phyloP scores from a whole-genome alignment of 2,888 invertebrate species.

The Dascillus cervinus region DNA sequence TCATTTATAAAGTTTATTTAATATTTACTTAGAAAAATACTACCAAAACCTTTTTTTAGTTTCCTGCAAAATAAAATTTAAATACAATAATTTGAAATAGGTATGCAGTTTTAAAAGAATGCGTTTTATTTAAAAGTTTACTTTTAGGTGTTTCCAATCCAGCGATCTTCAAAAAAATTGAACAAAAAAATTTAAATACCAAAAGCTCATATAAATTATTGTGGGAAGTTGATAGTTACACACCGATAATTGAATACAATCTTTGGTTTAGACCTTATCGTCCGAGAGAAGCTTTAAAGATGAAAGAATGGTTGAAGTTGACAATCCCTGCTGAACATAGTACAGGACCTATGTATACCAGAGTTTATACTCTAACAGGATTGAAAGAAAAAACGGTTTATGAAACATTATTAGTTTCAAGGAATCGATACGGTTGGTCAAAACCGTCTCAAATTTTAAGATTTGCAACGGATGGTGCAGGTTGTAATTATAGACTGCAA shows the following conservation, averaged over 20 bases:
- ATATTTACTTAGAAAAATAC: neutral
- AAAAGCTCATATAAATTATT: constrained; percentile 59
- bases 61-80: neutral
- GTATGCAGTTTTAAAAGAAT: neutral
- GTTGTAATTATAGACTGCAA: constrained; percentile 28
- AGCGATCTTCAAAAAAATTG: constrained; percentile 56
- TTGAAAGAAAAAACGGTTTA: constrained; percentile 66
- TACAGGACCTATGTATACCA: constrained; percentile 68
- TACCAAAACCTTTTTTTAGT: neutral
- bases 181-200: constrained; percentile 44
- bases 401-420: constrained; percentile 69
- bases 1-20: neutral
- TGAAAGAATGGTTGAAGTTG: constrained; percentile 58
- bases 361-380: constrained; percentile 66
- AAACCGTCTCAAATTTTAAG: constrained; percentile 65
- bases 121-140: neutral
- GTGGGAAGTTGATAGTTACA: constrained; percentile 81
- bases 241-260: constrained; percentile 66
- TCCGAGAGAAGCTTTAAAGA: constrained; percentile 42
- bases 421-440: constrained; percentile 82
- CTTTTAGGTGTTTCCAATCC: constrained; percentile 58
- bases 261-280: constrained; percentile 52
- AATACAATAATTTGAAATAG: neutral
- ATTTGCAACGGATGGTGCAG: constrained; percentile 69
- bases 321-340: constrained; percentile 60